Evolutionary conservation across 1,140 invertebrate genomes (phyloP), one percentile per base, ranked within the genome.

Genomic region (Laupala kohalensis): DNA sequence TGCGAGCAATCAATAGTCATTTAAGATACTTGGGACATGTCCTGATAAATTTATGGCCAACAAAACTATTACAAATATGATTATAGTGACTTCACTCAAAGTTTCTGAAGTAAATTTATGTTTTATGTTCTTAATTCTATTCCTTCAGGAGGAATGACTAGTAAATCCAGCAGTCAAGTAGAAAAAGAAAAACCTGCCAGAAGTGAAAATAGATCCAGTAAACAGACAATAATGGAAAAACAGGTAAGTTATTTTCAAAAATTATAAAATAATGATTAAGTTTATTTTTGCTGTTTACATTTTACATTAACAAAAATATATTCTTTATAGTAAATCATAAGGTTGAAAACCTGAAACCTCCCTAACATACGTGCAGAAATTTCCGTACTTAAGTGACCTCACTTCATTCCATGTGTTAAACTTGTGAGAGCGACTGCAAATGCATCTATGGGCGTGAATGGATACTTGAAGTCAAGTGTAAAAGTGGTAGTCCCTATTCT

Each of bases 181-280:
- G 81, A 83, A 65, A 82, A 82, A 73, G 81, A 83, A n/a, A 83
- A 81, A 70, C 75, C 76, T 12, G 67, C 73, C 15, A 79, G 79
- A 1, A 78, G 79, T 76, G 79, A 80, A 0, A 80, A 81, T 72
- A 79, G 79, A 6, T 72, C 79, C 5, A 79, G 80, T 82, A 88
- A 90, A 69, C 88, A 89, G 73, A 88, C 86, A 19, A 87, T 88
- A 64, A 88, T 91, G 79, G 89, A 91, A 77, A 91, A 91, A 81
- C 89, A 90, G 85, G 89, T 91, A 81, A 78, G 13, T 69, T 69
- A 25, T 69, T 12, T 13, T 29, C 28, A 13, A n/a, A 1, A 69
- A 69, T 69, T 15, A 13, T 69, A n/a, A n/a, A n/a, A n/a, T n/a
- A n/a, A n/a, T n/a, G n/a, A n/a, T n/a, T n/a, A n/a, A n/a, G n/a